phyloP scores from a whole-genome alignment of 64 coral and sea anemone genomes.

The Stichodactyla helianthus region DNA sequence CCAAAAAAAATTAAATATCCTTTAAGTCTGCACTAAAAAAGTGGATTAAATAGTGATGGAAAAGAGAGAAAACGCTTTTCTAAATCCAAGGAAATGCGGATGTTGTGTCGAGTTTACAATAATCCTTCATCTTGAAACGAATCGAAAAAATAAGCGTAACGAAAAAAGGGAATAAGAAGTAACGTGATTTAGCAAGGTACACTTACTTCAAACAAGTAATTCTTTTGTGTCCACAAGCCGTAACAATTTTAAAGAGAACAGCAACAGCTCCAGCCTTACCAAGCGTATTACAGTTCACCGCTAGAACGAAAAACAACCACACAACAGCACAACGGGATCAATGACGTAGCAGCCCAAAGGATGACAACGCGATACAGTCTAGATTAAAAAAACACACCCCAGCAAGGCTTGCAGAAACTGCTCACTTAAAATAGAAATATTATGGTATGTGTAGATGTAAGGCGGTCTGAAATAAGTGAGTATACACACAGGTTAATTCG shows the following conservation, averaged over 20 bases:
- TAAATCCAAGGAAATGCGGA: too few species aligned
- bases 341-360: not conserved
- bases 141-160: not conserved
- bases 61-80: too few species aligned
- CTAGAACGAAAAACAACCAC: constrained; percentile 26
- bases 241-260: constrained; percentile 74
- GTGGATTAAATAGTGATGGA: too few species aligned
- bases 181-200: not conserved
- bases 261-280: constrained; percentile 76
- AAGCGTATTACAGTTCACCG: constrained; percentile 83
- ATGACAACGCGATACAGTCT: not conserved
- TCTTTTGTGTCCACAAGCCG: constrained; percentile 89
- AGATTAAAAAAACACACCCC: not conserved
- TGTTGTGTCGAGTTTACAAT: too few species aligned
- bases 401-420: not conserved
- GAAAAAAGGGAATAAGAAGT: not conserved
- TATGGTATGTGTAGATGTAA: not conserved
- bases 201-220: constrained; percentile 87
- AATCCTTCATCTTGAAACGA: not conserved
- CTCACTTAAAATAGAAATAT: not conserved
- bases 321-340: too few species aligned
- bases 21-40: too few species aligned
- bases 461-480: not conserved
- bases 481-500: not conserved
- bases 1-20: too few species aligned